A percentile compares a stretch with the other conserved stretches of the same genome.
Conservation (phyloP, 2,113 vertebrate genomes). For the Corvus hawaiiensis region DNA sequence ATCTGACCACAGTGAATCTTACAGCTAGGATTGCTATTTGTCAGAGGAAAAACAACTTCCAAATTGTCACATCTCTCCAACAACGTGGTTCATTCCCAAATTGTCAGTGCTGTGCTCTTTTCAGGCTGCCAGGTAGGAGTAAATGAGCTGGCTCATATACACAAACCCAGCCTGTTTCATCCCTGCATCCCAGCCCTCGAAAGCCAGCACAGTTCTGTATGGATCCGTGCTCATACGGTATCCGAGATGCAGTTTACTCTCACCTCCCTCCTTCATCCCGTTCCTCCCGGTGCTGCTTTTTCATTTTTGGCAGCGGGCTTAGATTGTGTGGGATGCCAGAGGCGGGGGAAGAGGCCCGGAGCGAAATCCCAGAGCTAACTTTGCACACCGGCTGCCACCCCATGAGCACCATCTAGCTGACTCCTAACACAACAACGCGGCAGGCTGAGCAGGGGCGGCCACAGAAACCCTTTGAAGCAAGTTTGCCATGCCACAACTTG, state of each 20-base stretch:
- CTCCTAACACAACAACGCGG: not conserved
- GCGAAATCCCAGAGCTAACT: not conserved
- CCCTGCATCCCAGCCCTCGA: not conserved
- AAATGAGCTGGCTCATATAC: not conserved
- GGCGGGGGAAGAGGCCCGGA: not conserved
- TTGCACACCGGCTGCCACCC: not conserved
- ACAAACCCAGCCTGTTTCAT: not conserved
- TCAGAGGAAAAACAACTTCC: not conserved
- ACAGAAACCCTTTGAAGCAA: not conserved
- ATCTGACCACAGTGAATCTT: not conserved
- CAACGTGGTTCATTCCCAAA: not conserved
- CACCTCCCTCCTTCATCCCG: not conserved
- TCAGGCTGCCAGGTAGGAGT: not conserved
- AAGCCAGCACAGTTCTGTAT: rapidly evolving
- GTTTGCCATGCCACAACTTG: not conserved
- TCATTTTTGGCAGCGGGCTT: not conserved
- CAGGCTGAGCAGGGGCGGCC: not conserved
- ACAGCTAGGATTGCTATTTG: not conserved
- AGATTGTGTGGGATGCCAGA: not conserved
- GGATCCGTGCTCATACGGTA: not conserved
- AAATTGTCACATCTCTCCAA: not conserved
- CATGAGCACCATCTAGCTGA: slow-evolving; percentile 50
- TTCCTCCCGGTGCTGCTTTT: not conserved
- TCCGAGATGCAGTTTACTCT: not conserved
- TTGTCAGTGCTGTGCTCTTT: not conserved